Evolutionary conservation across 2,113 vertebrate genomes (phyloP), one percentile per base, ranked within the genome.

Genomic region (Anseranas semipalmata): DNA sequence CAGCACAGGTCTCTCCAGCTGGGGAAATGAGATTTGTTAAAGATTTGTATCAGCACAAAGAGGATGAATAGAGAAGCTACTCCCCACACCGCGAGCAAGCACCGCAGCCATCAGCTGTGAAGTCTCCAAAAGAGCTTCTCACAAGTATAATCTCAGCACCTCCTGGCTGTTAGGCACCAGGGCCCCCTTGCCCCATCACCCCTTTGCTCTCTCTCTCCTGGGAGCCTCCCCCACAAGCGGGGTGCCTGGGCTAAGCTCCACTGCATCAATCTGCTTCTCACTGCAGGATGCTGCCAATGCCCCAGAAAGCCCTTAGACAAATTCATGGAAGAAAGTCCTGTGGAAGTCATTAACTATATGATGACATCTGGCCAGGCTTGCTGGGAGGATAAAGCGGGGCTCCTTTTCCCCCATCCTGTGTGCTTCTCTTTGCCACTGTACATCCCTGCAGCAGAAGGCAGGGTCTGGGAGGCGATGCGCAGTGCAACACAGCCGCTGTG

Each of bases 371-470:
- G 12, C 15, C 33, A 66, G 37, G 48, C n/a, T 67, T 81, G 4
- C 56, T 53, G 14, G 10, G 12, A 27, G 0, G 7, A n/a, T 21
- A 68, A 55, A 33, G 10, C 15, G 4, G 15, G 9, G 7, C 19
- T 14, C 30, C 22, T 37, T 30, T n/a, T 21, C 24, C 35, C 14
- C 37, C n/a, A 19, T 45, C 30, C 62, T 5, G 0, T 0, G 1
- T 48, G n/a, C 46, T 55, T 37, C 75, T 82, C 43, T n/a, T 50
- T 13, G 24, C 5, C 32, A 43, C 41, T 13, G 12, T 19, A 9
- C 20, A 45, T n/a, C 32, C 46, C 60, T 37, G 30, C 4, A 24
- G 45, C 7, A 21, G 52, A 15, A 15, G 50, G 58, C 33, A 41
- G 52, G 58, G 15, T 53, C 66, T 66, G 45, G 66, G 20, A 53